phyloP scores from a whole-genome alignment of 2,888 invertebrate species.

The Hyposoter dolosus region DNA sequence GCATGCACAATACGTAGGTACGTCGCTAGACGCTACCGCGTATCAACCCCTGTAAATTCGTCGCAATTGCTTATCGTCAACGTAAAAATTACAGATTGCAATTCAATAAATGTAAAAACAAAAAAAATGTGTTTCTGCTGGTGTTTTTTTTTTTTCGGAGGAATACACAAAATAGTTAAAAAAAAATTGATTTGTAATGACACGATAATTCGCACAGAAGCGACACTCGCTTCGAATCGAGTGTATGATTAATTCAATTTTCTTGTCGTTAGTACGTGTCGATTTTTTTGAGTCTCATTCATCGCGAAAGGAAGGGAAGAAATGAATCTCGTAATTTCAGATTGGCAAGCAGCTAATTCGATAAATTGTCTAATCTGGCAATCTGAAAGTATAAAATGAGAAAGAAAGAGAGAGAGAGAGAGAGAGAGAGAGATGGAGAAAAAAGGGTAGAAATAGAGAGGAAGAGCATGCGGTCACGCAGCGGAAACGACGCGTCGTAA shows the following conservation, averaged over 20 bases:
- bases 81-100: too few species aligned
- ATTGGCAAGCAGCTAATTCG: constrained; percentile 63
- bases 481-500: constrained; percentile 71
- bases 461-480: constrained; percentile 63
- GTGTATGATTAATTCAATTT: not conserved
- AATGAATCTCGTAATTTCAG: constrained; percentile 44
- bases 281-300: constrained; percentile 19
- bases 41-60: too few species aligned
- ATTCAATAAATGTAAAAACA: too few species aligned
- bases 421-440: constrained; percentile 1
- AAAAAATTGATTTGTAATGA: too few species aligned
- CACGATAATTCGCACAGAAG: too few species aligned
- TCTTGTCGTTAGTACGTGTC: not conserved
- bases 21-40: too few species aligned
- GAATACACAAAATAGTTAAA: too few species aligned
- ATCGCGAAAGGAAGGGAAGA: constrained; percentile 7
- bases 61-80: too few species aligned
- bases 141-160: too few species aligned
- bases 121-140: too few species aligned
- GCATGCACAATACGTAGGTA: too few species aligned
- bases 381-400: constrained; percentile 49
- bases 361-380: constrained; percentile 67
- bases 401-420: not conserved
- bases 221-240: not conserved
- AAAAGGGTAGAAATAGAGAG: constrained; percentile 32